Evolutionary conservation across 2,797 vertebrate genomes (phyloP).

Genomic region (Aphelocoma californica): DNA sequence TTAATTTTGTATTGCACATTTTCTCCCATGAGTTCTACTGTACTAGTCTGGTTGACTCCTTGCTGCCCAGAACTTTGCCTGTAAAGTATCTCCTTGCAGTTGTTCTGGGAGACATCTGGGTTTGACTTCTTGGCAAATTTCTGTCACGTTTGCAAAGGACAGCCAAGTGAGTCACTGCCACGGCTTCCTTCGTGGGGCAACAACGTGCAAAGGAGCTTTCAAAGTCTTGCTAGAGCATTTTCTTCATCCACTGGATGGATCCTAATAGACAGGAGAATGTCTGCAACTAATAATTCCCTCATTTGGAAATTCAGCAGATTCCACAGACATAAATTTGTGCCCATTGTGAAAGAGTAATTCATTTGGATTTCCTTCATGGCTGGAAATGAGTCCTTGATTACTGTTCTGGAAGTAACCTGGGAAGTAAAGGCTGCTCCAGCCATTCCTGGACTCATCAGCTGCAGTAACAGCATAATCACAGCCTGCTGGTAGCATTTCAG

Average conservation of each 20-base stretch:
- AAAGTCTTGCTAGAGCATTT: not conserved
- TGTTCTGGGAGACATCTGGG: not conserved
- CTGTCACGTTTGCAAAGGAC: not conserved
- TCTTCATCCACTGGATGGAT: not conserved
- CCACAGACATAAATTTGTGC: not conserved
- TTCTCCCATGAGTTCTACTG: not conserved
- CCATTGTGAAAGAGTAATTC: constrained; percentile 7
- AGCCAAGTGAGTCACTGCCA: not conserved
- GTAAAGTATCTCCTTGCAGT: not conserved
- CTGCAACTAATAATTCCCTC: constrained; percentile 25
- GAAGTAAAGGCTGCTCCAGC: constrained; percentile 23
- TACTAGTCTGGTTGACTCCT: not conserved
- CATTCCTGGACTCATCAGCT: not conserved
- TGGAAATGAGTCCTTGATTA: constrained; percentile 42
- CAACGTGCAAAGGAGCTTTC: not conserved
- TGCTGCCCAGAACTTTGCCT: not conserved
- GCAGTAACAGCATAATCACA: not conserved
- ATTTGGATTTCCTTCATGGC: constrained; percentile 35
- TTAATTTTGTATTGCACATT: not conserved
- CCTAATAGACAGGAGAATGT: not conserved
- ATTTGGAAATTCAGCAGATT: constrained; percentile 6
- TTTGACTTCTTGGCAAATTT: not conserved
- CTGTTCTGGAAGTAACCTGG: constrained; percentile 53
- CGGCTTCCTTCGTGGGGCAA: not conserved
- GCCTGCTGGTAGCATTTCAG: constrained; percentile 26